Conservation (phyloP, 1,140 invertebrate genomes). For the Euura lappo region DNA sequence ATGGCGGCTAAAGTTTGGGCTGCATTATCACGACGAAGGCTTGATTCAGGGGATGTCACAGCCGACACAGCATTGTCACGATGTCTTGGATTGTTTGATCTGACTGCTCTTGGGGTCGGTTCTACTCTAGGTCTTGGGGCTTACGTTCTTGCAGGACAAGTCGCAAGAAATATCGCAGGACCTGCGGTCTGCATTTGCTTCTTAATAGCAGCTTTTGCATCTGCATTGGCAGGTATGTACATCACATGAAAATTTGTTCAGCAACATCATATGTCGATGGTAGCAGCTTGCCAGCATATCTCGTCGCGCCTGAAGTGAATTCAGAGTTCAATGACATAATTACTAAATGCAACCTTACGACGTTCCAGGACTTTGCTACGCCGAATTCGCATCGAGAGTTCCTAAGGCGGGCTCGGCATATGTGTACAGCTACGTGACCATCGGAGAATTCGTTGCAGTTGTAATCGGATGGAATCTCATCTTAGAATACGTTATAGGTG, state of each 20-base stretch:
- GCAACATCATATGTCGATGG: too few relatives aligned
- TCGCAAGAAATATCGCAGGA: constrained; percentile 79
- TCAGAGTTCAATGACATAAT: too few relatives aligned
- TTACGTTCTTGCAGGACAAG: constrained; percentile 86
- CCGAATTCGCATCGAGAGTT: constrained; percentile 88
- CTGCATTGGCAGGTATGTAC: constrained; percentile 77
- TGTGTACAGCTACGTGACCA: constrained; percentile 88
- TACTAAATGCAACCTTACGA: too few relatives aligned
- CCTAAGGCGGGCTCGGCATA: constrained; percentile 89
- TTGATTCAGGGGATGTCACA: constrained; percentile 57
- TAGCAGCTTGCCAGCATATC: too few relatives aligned
- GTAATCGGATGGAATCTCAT: constrained; percentile 90
- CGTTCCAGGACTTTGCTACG: constrained; percentile 76
- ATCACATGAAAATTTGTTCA: too few relatives aligned
- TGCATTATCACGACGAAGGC: constrained; percentile 57
- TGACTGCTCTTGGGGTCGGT: constrained; percentile 82
- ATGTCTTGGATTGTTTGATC: constrained; percentile 76
- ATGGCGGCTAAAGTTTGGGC: constrained; percentile 53
- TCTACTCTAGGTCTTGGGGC: constrained; percentile 88
- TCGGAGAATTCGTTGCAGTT: constrained; percentile 83
- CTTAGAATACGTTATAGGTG: constrained; percentile 87
- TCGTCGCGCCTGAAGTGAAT: too few relatives aligned
- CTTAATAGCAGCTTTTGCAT: constrained; percentile 83
- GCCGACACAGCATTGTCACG: constrained; percentile 63
- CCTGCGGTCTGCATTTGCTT: constrained; percentile 86